Evolutionary conservation across 2,113 vertebrate species (phyloP).

Genomic region (Mungos mungo): DNA sequence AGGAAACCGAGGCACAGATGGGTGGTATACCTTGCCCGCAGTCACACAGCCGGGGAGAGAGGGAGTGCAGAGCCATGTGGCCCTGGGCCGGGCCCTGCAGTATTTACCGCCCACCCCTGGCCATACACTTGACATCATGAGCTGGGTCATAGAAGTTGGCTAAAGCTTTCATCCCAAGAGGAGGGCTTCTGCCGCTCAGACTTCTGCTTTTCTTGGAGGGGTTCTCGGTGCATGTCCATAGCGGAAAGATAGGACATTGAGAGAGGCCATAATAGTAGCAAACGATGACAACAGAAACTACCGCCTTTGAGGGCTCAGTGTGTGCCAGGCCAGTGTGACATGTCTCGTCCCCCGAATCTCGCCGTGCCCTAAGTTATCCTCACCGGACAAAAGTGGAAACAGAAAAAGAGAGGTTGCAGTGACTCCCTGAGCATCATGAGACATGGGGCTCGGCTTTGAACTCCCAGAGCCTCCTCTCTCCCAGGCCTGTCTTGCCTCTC

Average conservation of each 20-base stretch:
- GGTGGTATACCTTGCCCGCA: neutral
- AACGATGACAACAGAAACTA: neutral
- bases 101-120: neutral
- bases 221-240: neutral
- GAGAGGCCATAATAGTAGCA: neutral
- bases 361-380: neutral
- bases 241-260: neutral
- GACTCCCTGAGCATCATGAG: neutral
- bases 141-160: neutral
- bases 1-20: neutral
- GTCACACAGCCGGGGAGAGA: neutral
- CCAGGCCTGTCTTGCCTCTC: neutral
- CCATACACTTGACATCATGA: neutral
- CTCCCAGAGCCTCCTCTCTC: neutral
- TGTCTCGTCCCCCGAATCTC: neutral
- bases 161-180: neutral
- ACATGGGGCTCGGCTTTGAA: neutral
- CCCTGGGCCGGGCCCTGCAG: neutral
- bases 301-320: neutral
- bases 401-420: neutral
- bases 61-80: neutral
- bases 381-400: neutral
- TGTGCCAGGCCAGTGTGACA: neutral
- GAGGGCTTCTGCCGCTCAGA: neutral
- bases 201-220: neutral